Evolutionary conservation across 1,140 invertebrate species (phyloP).

Genomic region (Drosophila teissieri): DNA sequence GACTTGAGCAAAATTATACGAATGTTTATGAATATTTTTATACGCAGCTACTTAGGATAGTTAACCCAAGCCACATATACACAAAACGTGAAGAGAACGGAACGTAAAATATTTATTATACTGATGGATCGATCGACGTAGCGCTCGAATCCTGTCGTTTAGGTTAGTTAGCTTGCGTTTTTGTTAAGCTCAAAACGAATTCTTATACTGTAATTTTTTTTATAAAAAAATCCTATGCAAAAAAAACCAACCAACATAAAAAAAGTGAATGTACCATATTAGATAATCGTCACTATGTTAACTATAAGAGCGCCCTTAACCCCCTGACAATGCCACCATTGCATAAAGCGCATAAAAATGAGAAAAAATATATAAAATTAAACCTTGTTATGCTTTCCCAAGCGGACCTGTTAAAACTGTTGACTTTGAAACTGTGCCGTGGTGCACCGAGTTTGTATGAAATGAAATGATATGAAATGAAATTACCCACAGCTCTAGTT

Average conservation of each 20-base stretch:
- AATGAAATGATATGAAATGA: conserved; percentile 24
- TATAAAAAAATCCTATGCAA: conserved; percentile 64
- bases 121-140: conserved; percentile 51
- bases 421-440: conserved; percentile 50
- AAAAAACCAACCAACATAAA: conserved; percentile 43
- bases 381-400: conserved; percentile 56
- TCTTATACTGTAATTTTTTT: conserved; percentile 70
- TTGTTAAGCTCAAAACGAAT: conserved; percentile 80
- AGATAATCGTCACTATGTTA: conserved; percentile 60
- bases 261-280: conserved; percentile 78
- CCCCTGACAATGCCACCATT: conserved; percentile 31
- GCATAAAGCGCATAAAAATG: conserved; percentile 25
- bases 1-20: conserved; percentile 79
- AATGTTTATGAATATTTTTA: conserved; percentile 79
- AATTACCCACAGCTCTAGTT: conserved; percentile 55
- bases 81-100: conserved; percentile 30
- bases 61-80: conserved; percentile 32
- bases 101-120: conserved; percentile 60
- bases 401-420: conserved; percentile 72
- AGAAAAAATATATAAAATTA: conserved; percentile 26
- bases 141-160: conserved; percentile 59
- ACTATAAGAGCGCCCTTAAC: conserved; percentile 42
- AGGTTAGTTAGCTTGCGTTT: conserved; percentile 82
- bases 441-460: conserved; percentile 51
- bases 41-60: conserved; percentile 63